Percentiles rank a stretch among this genome's conserved stretches.
Conservation (phyloP, 1,140 invertebrate genomes). For the Coelopa frigida region DNA sequence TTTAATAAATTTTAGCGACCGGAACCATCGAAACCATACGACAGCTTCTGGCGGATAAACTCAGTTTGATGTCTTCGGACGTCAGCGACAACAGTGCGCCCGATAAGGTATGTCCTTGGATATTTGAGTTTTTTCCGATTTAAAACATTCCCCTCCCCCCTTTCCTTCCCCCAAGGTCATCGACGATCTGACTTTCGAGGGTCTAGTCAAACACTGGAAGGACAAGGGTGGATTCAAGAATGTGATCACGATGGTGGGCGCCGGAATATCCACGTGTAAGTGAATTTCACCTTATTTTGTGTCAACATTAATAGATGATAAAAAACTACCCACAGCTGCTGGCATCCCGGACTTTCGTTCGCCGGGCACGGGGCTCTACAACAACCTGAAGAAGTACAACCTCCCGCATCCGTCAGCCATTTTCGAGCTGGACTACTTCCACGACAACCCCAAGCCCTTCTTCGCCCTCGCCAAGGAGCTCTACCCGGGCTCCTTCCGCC, state of each 20-base stretch:
- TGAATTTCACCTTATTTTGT: constrained; percentile 6
- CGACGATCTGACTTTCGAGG: constrained; percentile 56
- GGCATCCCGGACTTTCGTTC: constrained; percentile 93
- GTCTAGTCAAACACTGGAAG: constrained; percentile 64
- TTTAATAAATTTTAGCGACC: constrained; percentile 1
- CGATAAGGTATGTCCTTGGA: background rate
- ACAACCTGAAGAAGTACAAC: constrained; percentile 87
- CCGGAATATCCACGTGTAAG: constrained; percentile 91
- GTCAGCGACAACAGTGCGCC: background rate
- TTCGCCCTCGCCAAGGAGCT: constrained; percentile 79
- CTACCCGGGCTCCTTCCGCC: constrained; percentile 74
- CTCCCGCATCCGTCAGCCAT: constrained; percentile 92
- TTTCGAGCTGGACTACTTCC: constrained; percentile 82
- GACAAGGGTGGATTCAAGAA: constrained; percentile 72
- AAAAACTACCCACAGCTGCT: constrained; percentile 63
- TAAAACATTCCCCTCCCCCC: no score
- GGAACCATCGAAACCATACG: constrained; percentile 4
- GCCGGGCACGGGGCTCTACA: constrained; percentile 84
- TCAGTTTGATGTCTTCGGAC: constrained; percentile 1
- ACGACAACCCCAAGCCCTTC: constrained; percentile 77
- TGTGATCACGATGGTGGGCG: constrained; percentile 87
- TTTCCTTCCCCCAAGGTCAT: constrained; percentile 43
- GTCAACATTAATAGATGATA: constrained; percentile 10
- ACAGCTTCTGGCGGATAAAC: constrained; percentile 7
- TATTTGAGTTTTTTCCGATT: background rate